These are phyloP conservation scores for Patagioenas fasciata DNA, from an alignment of 2,113 vertebrate species.

Conservation along the genomic window DNA sequence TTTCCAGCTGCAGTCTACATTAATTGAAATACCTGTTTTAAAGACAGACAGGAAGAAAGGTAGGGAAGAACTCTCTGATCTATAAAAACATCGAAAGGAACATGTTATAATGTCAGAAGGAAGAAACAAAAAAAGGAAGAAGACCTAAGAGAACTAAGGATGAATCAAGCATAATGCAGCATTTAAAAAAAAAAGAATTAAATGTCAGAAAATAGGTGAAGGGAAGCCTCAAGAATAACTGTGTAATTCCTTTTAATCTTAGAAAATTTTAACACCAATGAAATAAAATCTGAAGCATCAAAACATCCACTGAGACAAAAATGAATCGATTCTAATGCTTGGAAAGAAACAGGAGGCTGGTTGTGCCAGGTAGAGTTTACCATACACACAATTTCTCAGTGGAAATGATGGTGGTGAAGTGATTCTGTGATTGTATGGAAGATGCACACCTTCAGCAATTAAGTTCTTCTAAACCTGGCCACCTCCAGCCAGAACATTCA, in stretches of 20 bases:
- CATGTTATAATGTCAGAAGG: background rate
- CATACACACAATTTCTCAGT: background rate
- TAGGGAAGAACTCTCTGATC: conserved; percentile 9
- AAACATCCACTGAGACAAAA: background rate
- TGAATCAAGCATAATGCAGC: background rate
- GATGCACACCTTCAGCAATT: background rate
- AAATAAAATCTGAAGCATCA: background rate
- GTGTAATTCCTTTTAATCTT: background rate
- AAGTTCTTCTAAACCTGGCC: background rate
- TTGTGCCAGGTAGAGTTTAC: background rate
- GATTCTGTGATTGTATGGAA: background rate
- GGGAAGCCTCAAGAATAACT: background rate
- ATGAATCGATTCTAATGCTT: background rate
- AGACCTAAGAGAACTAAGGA: background rate
- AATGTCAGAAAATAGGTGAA: background rate
- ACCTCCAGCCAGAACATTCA: background rate
- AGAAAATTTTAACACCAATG: background rate
- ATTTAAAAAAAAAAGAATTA: background rate
- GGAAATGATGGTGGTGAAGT: too few relatives aligned
- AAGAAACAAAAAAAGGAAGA: background rate
- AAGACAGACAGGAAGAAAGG: background rate
- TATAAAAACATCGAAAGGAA: conserved; percentile 20
- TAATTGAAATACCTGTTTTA: conserved; percentile 32
- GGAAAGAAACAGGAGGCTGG: background rate
- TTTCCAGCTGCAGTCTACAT: background rate